These are phyloP conservation scores for Colletes latitarsis DNA, from an alignment of 1,140 invertebrate species.

Conservation along the genomic window DNA sequence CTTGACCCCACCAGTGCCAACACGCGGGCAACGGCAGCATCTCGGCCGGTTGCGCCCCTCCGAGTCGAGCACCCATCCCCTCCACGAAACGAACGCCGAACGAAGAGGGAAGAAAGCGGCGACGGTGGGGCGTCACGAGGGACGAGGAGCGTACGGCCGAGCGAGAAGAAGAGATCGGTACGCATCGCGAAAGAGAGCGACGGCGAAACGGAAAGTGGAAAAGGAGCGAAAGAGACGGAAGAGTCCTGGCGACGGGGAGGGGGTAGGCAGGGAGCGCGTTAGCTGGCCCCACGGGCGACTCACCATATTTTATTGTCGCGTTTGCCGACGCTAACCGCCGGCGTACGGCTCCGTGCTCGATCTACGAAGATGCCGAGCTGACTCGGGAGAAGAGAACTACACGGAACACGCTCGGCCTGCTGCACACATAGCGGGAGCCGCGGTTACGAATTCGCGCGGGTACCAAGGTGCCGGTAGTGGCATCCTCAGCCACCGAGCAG, in stretches of 20 bases:
- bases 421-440: conserved; percentile 34
- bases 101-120: conserved; percentile 71
- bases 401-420: conserved; percentile 53
- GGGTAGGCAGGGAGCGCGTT: conserved; percentile 60
- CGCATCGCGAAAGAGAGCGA: conserved; percentile 50
- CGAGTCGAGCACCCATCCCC: conserved; percentile 59
- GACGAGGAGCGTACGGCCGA: conserved; percentile 47
- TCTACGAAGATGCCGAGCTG: conserved; percentile 59
- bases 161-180: conserved; percentile 46
- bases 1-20: conserved; percentile 60
- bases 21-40: conserved; percentile 54
- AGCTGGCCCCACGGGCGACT: conserved; percentile 67
- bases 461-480: conserved; percentile 55
- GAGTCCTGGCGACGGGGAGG: conserved; percentile 34
- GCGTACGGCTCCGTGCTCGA: conserved; percentile 56
- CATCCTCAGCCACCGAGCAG: conserved; percentile 59
- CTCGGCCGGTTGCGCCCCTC: conserved; percentile 57
- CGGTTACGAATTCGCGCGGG: conserved; percentile 54
- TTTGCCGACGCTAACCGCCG: conserved; percentile 73
- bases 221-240: conserved; percentile 59
- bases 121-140: conserved; percentile 59
- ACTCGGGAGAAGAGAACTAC: conserved; percentile 54
- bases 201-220: conserved; percentile 57
- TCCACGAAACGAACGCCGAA: conserved; percentile 66
- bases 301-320: conserved; percentile 79